Conservation (phyloP, 2,888 invertebrate species). For the Crematogaster levior region DNA sequence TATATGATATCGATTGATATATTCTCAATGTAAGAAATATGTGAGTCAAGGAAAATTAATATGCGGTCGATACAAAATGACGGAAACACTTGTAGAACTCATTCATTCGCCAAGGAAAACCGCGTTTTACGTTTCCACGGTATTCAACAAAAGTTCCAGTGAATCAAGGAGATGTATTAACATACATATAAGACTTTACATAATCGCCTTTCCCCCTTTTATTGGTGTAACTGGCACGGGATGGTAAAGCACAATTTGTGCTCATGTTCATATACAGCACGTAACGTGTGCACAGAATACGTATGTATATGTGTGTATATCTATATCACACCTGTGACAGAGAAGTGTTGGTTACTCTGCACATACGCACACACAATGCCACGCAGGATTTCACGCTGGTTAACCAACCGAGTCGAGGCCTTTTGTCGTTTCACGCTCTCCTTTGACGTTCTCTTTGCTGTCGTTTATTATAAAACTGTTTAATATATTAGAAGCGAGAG, state of each 20-base stretch:
- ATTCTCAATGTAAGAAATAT: not conserved
- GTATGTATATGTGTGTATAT: not conserved
- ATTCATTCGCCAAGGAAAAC: constrained; percentile 9
- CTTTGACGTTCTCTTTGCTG: constrained; percentile 64
- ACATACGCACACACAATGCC: constrained; percentile 22
- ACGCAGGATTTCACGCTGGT: constrained; percentile 79
- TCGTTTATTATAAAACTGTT: constrained; percentile 40
- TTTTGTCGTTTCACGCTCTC: constrained; percentile 74
- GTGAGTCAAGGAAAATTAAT: not conserved
- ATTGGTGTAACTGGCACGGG: constrained; percentile 17
- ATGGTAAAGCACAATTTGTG: constrained; percentile 16
- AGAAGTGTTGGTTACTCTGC: constrained; percentile 11
- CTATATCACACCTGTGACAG: constrained; percentile 20
- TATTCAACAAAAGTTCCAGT: not conserved
- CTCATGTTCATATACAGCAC: not conserved
- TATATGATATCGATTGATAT: not conserved
- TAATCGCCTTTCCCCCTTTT: constrained; percentile 4
- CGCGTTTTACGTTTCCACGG: not conserved
- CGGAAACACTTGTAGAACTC: constrained; percentile 2
- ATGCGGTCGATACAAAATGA: not conserved
- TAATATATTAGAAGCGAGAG: constrained; percentile 1
- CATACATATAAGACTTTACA: constrained; percentile 26
- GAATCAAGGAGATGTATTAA: constrained; percentile 10
- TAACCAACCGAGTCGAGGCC: constrained; percentile 84
- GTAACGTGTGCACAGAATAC: not conserved